A percentile compares a stretch with the other conserved stretches of the same genome.
Conservation (phyloP, 2,797 vertebrate genomes). For the Euthynnus affinis region DNA sequence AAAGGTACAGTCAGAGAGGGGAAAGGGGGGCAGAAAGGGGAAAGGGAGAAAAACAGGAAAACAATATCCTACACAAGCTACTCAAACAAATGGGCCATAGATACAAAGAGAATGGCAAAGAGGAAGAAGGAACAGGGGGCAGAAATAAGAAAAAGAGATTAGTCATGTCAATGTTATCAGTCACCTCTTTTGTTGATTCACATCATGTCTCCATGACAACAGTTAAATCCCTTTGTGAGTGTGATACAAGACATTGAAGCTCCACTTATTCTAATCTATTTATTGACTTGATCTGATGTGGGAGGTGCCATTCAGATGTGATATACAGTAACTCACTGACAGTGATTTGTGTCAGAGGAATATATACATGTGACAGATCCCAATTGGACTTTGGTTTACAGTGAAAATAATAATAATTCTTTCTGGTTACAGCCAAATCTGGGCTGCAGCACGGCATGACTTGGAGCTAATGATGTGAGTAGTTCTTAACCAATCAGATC, state of each 20-base stretch:
- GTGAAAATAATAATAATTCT: conserved; percentile 14
- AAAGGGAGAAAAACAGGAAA: conserved; percentile 51
- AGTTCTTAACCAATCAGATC: conserved; percentile 57
- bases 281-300: conserved; percentile 70
- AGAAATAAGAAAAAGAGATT: conserved; percentile 85
- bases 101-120: conserved; percentile 77
- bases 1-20: conserved; percentile 71
- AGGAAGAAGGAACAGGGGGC: conserved; percentile 68
- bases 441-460: conserved; percentile 4
- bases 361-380: conserved; percentile 43
- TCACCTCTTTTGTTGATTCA: conserved; percentile 89
- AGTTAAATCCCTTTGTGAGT: conserved; percentile 74
- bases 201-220: conserved; percentile 82
- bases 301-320: conserved; percentile 60
- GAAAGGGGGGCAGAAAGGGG: conserved; percentile 17
- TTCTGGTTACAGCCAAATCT: conserved; percentile 30
- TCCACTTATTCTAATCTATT: conserved; percentile 73
- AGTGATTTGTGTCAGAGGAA: conserved; percentile 39
- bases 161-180: conserved; percentile 90
- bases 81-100: conserved; percentile 81
- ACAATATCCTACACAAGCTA: conserved; percentile 76
- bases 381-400: conserved; percentile 35
- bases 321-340: conserved; percentile 51
- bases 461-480: conserved; percentile 38
- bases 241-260: conserved; percentile 61